Evolutionary conservation across 2,113 vertebrate genomes (phyloP).

Genomic region (Oreochromis niloticus): DNA sequence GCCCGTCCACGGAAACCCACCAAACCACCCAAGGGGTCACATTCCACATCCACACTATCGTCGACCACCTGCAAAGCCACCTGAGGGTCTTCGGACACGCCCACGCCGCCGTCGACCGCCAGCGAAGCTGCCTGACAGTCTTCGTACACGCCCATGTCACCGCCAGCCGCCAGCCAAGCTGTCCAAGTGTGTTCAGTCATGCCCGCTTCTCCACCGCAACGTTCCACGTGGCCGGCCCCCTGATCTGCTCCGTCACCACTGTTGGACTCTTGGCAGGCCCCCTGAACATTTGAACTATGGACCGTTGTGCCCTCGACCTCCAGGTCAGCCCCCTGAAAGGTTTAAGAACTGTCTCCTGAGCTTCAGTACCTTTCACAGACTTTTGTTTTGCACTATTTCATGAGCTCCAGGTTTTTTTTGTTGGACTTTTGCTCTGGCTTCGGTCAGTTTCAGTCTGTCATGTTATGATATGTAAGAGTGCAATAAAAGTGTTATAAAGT

Average conservation of each 20-base stretch:
- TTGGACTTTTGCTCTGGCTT: too few species aligned
- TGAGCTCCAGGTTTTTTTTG: neutral
- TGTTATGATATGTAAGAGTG: accelerated
- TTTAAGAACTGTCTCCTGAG: accelerated
- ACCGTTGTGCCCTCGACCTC: neutral
- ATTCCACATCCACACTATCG: neutral
- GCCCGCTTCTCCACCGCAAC: accelerated
- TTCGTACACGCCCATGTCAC: too few species aligned
- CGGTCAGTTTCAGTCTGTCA: too few species aligned
- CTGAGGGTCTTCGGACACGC: neutral
- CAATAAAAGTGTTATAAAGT: neutral
- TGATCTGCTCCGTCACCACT: neutral
- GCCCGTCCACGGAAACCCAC: neutral
- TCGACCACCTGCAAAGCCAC: neutral
- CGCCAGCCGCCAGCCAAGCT: accelerated
- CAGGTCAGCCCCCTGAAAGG: neutral
- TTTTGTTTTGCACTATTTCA: accelerated
- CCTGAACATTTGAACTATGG: neutral
- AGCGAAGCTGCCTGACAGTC: too few species aligned
- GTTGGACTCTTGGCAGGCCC: too few species aligned
- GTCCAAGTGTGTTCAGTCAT: neutral
- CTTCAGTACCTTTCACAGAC: accelerated
- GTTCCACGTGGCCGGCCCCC: accelerated
- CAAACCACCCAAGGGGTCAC: accelerated
- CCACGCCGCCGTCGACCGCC: neutral